Evolutionary conservation across 2,797 vertebrate genomes (phyloP), one percentile per base, ranked within the genome.

Genomic region (Anguilla megastoma): DNA sequence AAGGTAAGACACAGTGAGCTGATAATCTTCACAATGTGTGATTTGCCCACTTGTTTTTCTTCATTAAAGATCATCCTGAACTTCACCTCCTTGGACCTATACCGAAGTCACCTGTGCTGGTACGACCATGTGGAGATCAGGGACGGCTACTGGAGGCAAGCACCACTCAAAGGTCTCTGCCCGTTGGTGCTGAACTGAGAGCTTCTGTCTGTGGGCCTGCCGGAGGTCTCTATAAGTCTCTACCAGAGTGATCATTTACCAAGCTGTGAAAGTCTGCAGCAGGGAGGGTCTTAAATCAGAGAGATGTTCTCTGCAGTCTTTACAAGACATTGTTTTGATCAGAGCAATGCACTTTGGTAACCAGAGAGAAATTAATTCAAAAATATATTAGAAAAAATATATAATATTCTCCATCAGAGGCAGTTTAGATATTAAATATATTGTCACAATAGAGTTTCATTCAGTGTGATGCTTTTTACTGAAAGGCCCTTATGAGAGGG

Each of bases 111-210:
- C 87, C 94, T 99, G 87, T 99, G 98, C 94, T 99, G 98, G 98
- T 99, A 99, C 5, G 98, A 99, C 95, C 98, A 99, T 9, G 98
- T 99, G 92, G 98, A 99, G 95, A 98, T 99, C 92, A 95, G 98
- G 88, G 98, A 99, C 52, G 98, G 98, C 90, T 99, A 98, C 95
- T 99, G 98, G 98, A 98, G 97, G 94, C 99, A 99, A 92, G 98
- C 98, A 0, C 97, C 97, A 21, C 97, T 99, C 80, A 97, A 98
- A 97, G 98, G 98, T 99, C 94, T 0, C 41, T 60, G 41, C 33
- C 74, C 18, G 14, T 76, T 76, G 41, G 41, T 45, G 41, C 41
- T 36, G 41, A 76, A 36, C 33, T 14, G 16, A 76, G 69, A 71
- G 74, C 16, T 41, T 12, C 33, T 76, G 33, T 16, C 12, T 76